These are phyloP conservation scores for Corbicula japonica DNA, from an alignment of 2,888 invertebrate genomes.

Conservation along the genomic window DNA sequence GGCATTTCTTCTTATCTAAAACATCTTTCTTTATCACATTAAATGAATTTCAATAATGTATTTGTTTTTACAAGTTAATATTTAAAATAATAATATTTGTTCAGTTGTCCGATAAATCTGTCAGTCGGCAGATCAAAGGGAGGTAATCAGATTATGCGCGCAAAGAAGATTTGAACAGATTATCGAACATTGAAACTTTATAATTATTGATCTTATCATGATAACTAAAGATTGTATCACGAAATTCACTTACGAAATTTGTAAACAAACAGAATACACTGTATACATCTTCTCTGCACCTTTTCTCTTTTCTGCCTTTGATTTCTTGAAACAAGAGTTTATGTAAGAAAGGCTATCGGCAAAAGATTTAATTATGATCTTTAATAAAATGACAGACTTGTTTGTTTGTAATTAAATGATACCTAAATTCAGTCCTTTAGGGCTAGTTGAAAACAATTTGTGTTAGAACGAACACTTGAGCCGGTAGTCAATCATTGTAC, in stretches of 20 bases:
- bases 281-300: too few relatives aligned
- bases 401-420: too few relatives aligned
- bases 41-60: conserved; percentile 16
- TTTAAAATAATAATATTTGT: conserved; percentile 24
- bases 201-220: too few relatives aligned
- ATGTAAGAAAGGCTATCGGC: neutral
- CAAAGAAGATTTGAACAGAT: neutral
- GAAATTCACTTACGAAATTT: too few relatives aligned
- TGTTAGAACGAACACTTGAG: conserved; percentile 23
- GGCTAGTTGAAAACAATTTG: conserved; percentile 26
- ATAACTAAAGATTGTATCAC: too few relatives aligned
- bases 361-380: conserved; percentile 1
- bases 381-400: conserved; percentile 7
- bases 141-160: conserved; percentile 35
- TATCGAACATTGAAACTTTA: conserved; percentile 10
- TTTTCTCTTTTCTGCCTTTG: too few relatives aligned
- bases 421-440: too few relatives aligned
- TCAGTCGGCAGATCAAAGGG: conserved; percentile 38
- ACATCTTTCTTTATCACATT: neutral
- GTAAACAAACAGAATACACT: too few relatives aligned
- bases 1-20: too few relatives aligned
- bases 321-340: too few relatives aligned
- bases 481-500: conserved; percentile 35
- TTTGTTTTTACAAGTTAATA: conserved; percentile 18
- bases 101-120: conserved; percentile 6